Base-by-base conservation (phyloP, 1,140 invertebrate species). In the Rhizoglyphus robini region DNA sequence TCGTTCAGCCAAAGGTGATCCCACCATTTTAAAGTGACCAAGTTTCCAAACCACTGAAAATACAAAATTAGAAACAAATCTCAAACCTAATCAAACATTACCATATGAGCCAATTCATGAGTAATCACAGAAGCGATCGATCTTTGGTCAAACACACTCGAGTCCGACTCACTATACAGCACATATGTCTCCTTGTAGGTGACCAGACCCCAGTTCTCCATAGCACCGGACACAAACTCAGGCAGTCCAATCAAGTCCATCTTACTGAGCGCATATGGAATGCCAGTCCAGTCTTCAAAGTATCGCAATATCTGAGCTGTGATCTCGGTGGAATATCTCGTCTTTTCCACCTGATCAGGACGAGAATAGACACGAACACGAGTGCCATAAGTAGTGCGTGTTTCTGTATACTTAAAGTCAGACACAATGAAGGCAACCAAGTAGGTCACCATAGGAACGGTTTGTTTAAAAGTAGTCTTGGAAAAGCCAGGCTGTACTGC, bases 191-290 rank as follows among this genome's bases (percentile, higher is more conserved):
- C 90, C 64, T 90, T 46, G 31, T 57, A 90, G 1, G 85, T 88
- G 3, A 88, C 83, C 0, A 94, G 74, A 2, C 90, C 92, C 92
- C 90, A 96, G 77, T 95, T 90, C 76, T 96, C 92, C 84, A 96
- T 96, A 0, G 93, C 41, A 41, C 29, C 34, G 18, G 34, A 34
- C 11, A 67, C 83, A 73, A 95, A 94, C 72, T 93, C 88, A 0
- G 90, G 89, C 58, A 96, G 84, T 0, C 88, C 89, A 54, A 94
- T 83, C 31, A 38, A 54, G 67, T 69, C 74, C 49, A 69, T 20
- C 34, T 68, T 68, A 4, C 13, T 23, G 23, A 70, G 25, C 1
- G 67, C 20, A 38, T 68, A 68, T 11, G 41, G 23, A 18, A 66
- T 58, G 18, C 27, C 48, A 11, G 63, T 68, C 15, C 31, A 36